Base-by-base conservation (phyloP, 2,888 invertebrate species). In the Parthenolecanium corni region DNA sequence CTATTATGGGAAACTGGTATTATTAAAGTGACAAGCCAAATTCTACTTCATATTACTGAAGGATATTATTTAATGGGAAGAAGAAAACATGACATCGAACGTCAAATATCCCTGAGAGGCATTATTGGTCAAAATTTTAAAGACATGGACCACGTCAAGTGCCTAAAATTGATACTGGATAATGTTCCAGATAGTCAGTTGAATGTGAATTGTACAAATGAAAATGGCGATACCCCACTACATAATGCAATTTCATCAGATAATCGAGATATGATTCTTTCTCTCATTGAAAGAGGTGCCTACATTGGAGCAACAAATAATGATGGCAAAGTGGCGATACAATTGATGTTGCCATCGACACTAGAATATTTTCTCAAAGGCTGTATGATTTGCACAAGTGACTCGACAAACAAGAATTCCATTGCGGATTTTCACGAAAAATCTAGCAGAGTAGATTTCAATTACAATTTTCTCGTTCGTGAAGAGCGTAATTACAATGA, bases 221-320 rank as follows among this genome's bases (percentile, higher is more conserved):
- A 76, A 6, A 82, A 82, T 69, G 80, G 82, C 20, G 83, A 83
- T 66, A 83, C 84, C 23, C 81, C 85, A 0, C 73, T 89, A 31
- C 87, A 89, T 73, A 86, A 85, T 70, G 86, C 87, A 1, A 82
- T 84, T 0, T 80, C 84, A 69, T 83, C 83, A 67, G 83, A 83
- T 16, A 82, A 83, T 67, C 75, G 76, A 20, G 78, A 80, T 62
- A 82, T 81, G 75, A 80, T 57, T 77, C 79, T n/a, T n/a, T n/a
- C n/a, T n/a, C n/a, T n/a, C n/a, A n/a, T n/a, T n/a, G n/a, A n/a
- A n/a, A n/a, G n/a, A 61, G 88, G 88, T 16, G 85, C 87, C 12
- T 87, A 85, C 70, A 78, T 89, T 31, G 86, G 86, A 1, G 76
- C 82, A 47, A 78, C 78, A 68, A 77, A 77, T 65, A 75, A 74